These are phyloP conservation scores for Varroa destructor DNA, from an alignment of 1,140 invertebrate species.

Conservation along the genomic window DNA sequence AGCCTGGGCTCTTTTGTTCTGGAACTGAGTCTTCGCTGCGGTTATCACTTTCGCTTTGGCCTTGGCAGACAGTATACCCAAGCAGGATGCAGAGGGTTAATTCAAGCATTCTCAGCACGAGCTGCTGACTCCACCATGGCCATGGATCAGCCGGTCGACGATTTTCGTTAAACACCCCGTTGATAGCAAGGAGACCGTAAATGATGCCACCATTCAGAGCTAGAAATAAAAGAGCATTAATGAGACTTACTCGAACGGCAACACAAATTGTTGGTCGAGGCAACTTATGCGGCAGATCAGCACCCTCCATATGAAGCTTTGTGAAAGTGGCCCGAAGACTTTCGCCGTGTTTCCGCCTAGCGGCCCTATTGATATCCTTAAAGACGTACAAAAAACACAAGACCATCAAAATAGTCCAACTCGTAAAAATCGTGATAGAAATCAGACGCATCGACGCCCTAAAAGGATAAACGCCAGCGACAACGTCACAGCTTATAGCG, in stretches of 20 bases:
- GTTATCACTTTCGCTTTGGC: conserved; percentile 35
- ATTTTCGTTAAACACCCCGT: conserved; percentile 26
- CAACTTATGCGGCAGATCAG: conserved; percentile 36
- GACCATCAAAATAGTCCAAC: conserved; percentile 60
- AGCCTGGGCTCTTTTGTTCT: conserved; percentile 28
- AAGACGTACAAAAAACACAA: conserved; percentile 71
- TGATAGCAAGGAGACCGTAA: conserved; percentile 40
- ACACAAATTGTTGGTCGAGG: conserved; percentile 47
- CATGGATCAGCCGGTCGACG: conserved; percentile 45
- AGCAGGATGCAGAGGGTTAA: conserved; percentile 64
- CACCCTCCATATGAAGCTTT: conserved; percentile 38
- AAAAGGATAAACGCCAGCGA: conserved; percentile 41
- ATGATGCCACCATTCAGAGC: conserved; percentile 40
- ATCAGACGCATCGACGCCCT: conserved; percentile 37
- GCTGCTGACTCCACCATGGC: conserved; percentile 77
- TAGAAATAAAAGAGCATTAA: conserved; percentile 59
- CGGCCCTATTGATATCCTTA: conserved; percentile 42
- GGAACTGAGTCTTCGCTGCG: conserved; percentile 21
- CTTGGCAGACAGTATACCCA: conserved; percentile 59
- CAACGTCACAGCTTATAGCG: conserved; percentile 62
- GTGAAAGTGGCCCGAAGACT: conserved; percentile 40
- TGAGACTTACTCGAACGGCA: conserved; percentile 69
- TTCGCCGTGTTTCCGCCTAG: conserved; percentile 41
- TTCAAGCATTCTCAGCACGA: conserved; percentile 65
- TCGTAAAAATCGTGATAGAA: conserved; percentile 49